Base-by-base conservation (phyloP, 2,888 invertebrate species). In the Erebia ligea region DNA sequence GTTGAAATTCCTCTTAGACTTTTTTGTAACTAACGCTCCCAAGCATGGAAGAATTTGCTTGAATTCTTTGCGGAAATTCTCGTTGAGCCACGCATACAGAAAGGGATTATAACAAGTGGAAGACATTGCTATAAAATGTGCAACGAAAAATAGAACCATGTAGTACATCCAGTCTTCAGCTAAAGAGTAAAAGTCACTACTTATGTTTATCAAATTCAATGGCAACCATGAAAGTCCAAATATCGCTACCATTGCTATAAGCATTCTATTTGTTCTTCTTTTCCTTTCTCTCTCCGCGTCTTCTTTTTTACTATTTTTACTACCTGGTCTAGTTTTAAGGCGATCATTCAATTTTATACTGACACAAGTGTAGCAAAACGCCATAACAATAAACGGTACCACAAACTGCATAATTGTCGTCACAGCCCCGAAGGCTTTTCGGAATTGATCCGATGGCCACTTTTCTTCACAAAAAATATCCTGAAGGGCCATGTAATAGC, bases 21-120 rank as follows among this genome's bases (percentile, higher is more conserved):
- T 91, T 76, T 90, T 92, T 25, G 88, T 84, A 8, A 92, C 90
- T 69, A 92, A 79, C 1, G 90, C 90, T 56, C 92, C 93, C 81
- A 96, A 94, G 78, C 95, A 96, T 1, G 96, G 96, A 66, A 96
- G 86, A 65, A 96, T 96, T 86, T 96, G 95, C 83, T 96, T 97
- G 88, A 98, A 98, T 86, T 98, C 98, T 84, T 98, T 98, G 64
- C 98, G 95, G 86, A 98, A 98, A 90, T 98, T 98, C 78, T 98
- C 98, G 88, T 98, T 99, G 87, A 98, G 95, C 98, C 98, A 98
- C 19, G 98, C 98, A 90, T 98, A 98, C 15, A 98, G 94, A 84
- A 98, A 97, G 0, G 98, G 98, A 86, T 98, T 98, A 94, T 98
- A 98, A 86, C 98, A 98, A 1, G 97, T 98, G 71, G 98, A 98